phyloP scores from a whole-genome alignment of 2,113 vertebrate genomes.

The Seriola aureovittata region DNA sequence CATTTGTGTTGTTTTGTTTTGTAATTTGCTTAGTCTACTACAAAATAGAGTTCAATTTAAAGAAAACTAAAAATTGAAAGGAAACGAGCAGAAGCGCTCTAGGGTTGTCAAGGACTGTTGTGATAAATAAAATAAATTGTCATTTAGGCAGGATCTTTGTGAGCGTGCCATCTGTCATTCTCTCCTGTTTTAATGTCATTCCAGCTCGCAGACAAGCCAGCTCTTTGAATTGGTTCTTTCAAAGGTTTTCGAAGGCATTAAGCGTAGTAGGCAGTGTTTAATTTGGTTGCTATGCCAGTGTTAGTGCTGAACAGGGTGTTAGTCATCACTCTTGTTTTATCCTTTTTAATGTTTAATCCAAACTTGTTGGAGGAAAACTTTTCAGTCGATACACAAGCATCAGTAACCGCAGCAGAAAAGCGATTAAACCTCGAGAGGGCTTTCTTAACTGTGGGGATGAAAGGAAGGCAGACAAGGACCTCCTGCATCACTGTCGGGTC shows the following conservation, averaged over 20 bases:
- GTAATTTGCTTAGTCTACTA: background rate
- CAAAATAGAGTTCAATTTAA: constrained; percentile 16
- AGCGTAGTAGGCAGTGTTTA: constrained; percentile 31
- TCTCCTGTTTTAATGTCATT: constrained; percentile 37
- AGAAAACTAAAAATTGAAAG: background rate
- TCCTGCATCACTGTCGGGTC: constrained; percentile 9
- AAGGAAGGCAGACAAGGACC: background rate
- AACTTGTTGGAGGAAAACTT: constrained; percentile 36
- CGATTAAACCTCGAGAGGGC: background rate
- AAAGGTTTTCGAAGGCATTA: constrained; percentile 28
- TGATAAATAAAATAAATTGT: constrained; percentile 30
- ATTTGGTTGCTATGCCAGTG: constrained; percentile 15
- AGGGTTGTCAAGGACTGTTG: constrained; percentile 4
- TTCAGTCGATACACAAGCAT: background rate
- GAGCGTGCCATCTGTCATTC: constrained; percentile 45
- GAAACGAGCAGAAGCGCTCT: background rate
- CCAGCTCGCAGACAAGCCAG: constrained; percentile 34
- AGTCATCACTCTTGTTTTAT: constrained; percentile 39
- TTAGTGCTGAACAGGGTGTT: constrained; percentile 5
- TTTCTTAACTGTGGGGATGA: constrained; percentile 16
- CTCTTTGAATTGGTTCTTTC: constrained; percentile 31
- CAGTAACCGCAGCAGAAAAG: constrained; percentile 12
- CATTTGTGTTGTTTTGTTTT: constrained; percentile 4
- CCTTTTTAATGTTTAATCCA: constrained; percentile 18
- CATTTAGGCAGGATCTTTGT: constrained; percentile 41